These are phyloP conservation scores for Tinea pellionella DNA, from an alignment of 2,888 invertebrate species.

Conservation along the genomic window DNA sequence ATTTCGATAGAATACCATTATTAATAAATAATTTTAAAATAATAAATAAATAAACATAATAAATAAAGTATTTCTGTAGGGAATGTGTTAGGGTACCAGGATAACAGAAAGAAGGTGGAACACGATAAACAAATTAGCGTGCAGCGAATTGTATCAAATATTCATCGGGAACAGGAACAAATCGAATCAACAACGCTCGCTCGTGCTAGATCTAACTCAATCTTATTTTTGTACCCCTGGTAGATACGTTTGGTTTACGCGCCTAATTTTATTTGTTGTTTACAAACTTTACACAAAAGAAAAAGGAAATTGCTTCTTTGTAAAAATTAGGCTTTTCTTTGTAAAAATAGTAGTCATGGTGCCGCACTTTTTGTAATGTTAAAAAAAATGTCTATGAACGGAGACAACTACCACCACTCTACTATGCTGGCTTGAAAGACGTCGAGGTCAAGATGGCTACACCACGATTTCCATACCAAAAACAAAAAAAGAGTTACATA, in stretches of 20 bases:
- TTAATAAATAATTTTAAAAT: no score
- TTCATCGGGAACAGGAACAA: constrained; percentile 64
- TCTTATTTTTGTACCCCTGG: constrained; percentile 49
- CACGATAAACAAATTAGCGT: constrained; percentile 68
- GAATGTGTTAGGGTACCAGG: constrained; percentile 20
- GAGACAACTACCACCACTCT: no score
- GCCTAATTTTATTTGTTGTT: constrained; percentile 2
- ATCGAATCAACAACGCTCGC: constrained; percentile 59
- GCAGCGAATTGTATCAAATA: constrained; percentile 67
- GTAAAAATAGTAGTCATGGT: not conserved
- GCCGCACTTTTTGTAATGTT: no score
- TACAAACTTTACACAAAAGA: constrained; percentile 1
- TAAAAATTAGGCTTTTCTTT: not conserved
- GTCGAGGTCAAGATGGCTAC: no score
- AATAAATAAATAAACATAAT: no score
- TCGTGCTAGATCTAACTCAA: constrained; percentile 31
- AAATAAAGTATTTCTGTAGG: not conserved
- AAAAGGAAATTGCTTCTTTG: not conserved
- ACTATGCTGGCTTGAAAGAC: no score
- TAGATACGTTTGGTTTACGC: constrained; percentile 19
- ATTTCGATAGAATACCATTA: no score
- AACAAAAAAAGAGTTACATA: no score
- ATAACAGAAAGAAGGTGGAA: constrained; percentile 36
- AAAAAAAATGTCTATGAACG: no score
- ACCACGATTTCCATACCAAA: not conserved